A percentile compares a stretch with the other conserved stretches of the same genome.
Conservation (phyloP, 2,888 invertebrate species). For the Philhelius pedissequus region DNA sequence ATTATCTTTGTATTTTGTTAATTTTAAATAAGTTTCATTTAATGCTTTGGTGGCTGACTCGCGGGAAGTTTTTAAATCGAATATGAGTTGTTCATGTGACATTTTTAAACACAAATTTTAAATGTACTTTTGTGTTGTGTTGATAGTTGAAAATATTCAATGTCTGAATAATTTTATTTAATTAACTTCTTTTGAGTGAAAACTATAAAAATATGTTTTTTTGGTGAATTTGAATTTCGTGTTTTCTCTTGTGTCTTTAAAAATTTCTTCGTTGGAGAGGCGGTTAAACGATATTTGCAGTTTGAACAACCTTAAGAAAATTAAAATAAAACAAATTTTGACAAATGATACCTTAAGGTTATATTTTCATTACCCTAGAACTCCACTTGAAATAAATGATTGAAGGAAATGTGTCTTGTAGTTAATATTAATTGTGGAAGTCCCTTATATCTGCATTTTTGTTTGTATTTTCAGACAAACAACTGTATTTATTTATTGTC, state of each 20-base stretch:
- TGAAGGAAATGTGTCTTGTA: no score
- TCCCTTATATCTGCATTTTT: no score
- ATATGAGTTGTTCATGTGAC: slow-evolving; percentile 50
- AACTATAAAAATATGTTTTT: slow-evolving; percentile 19
- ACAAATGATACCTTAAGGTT: background rate
- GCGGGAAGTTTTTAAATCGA: slow-evolving; percentile 57
- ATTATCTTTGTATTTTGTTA: slow-evolving; percentile 37
- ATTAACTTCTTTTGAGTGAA: background rate
- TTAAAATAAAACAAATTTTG: background rate
- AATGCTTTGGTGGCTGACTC: slow-evolving; percentile 41
- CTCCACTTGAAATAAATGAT: no score
- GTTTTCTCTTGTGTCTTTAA: no score
- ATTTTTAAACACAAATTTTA: background rate
- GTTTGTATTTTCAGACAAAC: no score
- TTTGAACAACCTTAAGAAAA: background rate
- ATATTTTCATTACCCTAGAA: background rate
- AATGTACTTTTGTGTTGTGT: background rate
- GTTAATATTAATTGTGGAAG: no score
- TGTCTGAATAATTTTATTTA: background rate
- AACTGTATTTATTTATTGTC: no score
- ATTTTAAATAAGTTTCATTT: slow-evolving; percentile 38
- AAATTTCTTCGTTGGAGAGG: background rate
- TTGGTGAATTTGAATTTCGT: background rate
- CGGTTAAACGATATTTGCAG: slow-evolving; percentile 17
- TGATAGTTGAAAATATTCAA: background rate